Percentiles rank a stretch among this genome's conserved stretches.
Conservation (phyloP, 2,888 invertebrate genomes). For the Galerucella calmariensis region DNA sequence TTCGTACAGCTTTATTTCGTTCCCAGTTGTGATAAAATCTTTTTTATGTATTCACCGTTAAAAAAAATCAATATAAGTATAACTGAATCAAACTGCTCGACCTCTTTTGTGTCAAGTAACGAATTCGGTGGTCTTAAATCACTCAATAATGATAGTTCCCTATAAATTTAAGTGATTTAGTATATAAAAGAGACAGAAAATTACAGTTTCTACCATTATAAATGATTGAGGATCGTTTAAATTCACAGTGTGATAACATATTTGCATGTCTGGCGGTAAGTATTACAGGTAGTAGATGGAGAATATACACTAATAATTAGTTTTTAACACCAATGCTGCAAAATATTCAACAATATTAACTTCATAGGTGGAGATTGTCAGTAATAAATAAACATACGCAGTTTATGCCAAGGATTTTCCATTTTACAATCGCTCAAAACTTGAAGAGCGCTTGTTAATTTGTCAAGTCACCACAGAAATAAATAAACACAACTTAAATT, state of each 20-base stretch:
- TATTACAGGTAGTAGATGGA: not conserved
- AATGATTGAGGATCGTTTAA: constrained; percentile 8
- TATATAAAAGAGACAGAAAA: constrained; percentile 1
- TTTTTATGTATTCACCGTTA: not conserved
- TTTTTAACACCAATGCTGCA: not conserved
- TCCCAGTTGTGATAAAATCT: too few species aligned
- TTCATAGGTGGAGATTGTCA: too few species aligned
- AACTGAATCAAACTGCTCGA: not conserved
- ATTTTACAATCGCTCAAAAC: too few species aligned
- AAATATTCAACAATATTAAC: not conserved
- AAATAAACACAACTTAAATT: too few species aligned
- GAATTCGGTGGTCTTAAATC: not conserved
- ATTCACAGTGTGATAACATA: constrained; percentile 16
- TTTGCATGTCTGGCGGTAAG: constrained; percentile 2
- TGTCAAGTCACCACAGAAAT: too few species aligned
- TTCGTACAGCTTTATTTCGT: too few species aligned
- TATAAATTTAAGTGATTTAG: constrained; percentile 5
- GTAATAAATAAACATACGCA: too few species aligned
- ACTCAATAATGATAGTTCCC: not conserved
- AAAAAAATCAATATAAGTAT: not conserved
- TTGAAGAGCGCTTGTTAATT: too few species aligned
- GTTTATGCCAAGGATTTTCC: too few species aligned
- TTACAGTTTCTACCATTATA: constrained; percentile 4
- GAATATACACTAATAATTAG: not conserved
- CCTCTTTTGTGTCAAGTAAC: not conserved